A percentile compares a stretch with the other conserved stretches of the same genome.
Conservation (phyloP, 2,888 invertebrate species). For the Portevinia maculata region DNA sequence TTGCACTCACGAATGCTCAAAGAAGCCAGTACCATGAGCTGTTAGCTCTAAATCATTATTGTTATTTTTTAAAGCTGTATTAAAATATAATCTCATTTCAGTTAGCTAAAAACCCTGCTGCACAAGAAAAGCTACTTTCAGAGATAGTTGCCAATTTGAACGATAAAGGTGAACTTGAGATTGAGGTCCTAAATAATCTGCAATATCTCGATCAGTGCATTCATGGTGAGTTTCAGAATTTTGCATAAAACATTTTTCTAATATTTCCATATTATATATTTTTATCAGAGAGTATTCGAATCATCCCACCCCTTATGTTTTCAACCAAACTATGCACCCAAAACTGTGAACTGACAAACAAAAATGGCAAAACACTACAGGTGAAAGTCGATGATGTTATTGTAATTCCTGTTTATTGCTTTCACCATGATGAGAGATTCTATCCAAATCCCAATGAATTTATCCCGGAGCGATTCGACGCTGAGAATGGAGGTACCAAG, state of each 20-base stretch:
- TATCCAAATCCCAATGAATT: conserved; percentile 78
- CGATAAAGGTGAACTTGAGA: conserved; percentile 75
- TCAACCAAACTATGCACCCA: conserved; percentile 79
- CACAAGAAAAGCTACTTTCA: conserved; percentile 77
- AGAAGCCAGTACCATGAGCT: no score
- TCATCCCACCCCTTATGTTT: conserved; percentile 77
- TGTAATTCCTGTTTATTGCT: conserved; percentile 77
- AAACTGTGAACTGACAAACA: conserved; percentile 76
- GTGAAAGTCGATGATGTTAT: conserved; percentile 76
- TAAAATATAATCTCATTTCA: no score
- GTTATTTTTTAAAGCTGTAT: no score
- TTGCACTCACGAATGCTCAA: no score
- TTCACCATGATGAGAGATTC: conserved; percentile 78
- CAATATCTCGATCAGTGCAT: conserved; percentile 80
- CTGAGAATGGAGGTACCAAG: conserved; percentile 78
- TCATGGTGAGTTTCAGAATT: conserved; percentile 79
- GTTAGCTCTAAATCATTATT: no score
- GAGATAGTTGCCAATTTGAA: conserved; percentile 76
- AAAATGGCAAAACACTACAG: conserved; percentile 76
- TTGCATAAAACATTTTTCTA: no score
- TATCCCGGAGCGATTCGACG: conserved; percentile 79
- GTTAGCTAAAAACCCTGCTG: conserved; percentile 76
- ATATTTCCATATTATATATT: conserved; percentile 1
- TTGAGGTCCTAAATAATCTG: conserved; percentile 79
- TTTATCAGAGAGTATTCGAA: conserved; percentile 78